Evolutionary conservation across 2,797 vertebrate genomes (phyloP), one percentile per base, ranked within the genome.

Genomic region (Pipistrellus nathusii): DNA sequence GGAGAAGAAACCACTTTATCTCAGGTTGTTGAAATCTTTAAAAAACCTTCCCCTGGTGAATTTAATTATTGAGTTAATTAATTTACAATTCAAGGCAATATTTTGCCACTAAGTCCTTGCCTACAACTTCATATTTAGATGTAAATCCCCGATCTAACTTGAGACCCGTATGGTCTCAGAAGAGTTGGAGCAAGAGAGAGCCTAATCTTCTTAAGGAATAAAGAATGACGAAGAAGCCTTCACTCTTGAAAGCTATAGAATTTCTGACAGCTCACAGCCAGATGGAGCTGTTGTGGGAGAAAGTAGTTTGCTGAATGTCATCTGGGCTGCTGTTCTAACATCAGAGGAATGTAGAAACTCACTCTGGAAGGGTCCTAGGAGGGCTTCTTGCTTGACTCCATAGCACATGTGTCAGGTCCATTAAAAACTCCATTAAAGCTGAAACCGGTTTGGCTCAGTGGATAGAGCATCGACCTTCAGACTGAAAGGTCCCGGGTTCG

Each of bases 71-170:
- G 81, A 32, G 53, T 53, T 46, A 62, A 21, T 55, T 89, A 10
- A 15, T 68, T 88, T 77, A 69, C 38, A 82, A 55, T 73, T 76
- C 32, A 71, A 90, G 55, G 25, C 25, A 73, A 30, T 32, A 30
- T 88, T 78, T 69, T 83, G 21, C 25, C 71, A 32, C 32, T 88
- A 23, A 51, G 5, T 83, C 38, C 2, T 85, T 86, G 41, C 55
- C 53, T 80, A 72, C 6, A 68, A n/a, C n/a, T 76, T 95, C 23
- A 38, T 93, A 71, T 59, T 84, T 92, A 71, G 12, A 78, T 20
- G 27, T 83, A 80, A 87, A 38, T 51, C 15, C 18, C 14, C 25
- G 64, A 53, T 46, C 84, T 82, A 73, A 64, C 21, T 76, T 62
- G 83, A 81, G 53, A 51, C 25, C n/a, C 66, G 41, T 8, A 46